Evolutionary conservation across 2,888 invertebrate species (phyloP).

Genomic region (Morinoia aosen): DNA sequence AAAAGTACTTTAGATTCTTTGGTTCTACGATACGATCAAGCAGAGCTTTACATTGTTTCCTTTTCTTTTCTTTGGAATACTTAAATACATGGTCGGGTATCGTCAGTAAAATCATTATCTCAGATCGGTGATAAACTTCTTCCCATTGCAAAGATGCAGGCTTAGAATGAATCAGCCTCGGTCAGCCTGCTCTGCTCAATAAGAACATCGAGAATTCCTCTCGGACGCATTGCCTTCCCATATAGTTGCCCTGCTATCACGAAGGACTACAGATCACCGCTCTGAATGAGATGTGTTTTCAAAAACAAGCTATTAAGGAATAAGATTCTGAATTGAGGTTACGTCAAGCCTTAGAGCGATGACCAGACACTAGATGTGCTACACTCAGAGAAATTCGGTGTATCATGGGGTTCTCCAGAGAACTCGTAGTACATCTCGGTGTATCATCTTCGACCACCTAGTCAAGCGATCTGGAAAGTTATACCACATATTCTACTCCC

Average conservation of each 20-base stretch:
- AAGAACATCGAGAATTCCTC: not conserved
- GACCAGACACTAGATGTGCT: not conserved
- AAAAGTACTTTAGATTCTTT: not conserved
- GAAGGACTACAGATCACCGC: not conserved
- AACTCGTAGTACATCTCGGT: not conserved
- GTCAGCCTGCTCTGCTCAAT: not conserved
- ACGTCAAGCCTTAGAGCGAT: not conserved
- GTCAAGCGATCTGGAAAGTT: too few relatives aligned
- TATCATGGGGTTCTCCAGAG: not conserved
- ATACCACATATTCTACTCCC: too few relatives aligned
- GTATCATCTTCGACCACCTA: too few relatives aligned
- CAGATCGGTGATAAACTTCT: not conserved
- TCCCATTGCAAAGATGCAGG: not conserved
- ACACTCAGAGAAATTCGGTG: not conserved
- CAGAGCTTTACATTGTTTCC: not conserved
- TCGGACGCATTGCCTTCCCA: not conserved
- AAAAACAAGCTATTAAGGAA: not conserved
- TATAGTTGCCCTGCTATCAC: not conserved
- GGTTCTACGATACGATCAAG: not conserved
- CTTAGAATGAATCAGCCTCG: not conserved
- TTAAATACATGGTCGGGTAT: not conserved
- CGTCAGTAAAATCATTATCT: not conserved
- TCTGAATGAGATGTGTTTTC: not conserved
- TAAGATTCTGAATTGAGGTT: not conserved
- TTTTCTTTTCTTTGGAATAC: not conserved